Evolutionary conservation across 2,113 vertebrate species (phyloP), one percentile per base, ranked within the genome.

Genomic region (Ovis canadensis): DNA sequence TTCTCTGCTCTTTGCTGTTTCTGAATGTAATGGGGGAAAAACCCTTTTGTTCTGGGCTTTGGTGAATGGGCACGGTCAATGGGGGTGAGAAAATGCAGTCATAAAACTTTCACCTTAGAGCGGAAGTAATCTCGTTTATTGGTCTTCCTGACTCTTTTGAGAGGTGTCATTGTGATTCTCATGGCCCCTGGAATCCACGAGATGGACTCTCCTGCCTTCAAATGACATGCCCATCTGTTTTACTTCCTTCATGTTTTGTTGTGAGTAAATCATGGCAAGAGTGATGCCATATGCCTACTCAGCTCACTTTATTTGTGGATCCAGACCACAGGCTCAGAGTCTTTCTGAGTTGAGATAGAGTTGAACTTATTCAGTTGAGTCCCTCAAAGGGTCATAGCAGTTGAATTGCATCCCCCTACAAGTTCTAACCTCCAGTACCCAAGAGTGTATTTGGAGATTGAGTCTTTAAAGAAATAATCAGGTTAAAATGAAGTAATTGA

Each of bases 1-100:
- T 97, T 81, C 93, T 54, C 80, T 95, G 95, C 78, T 84, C 88
- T 80, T 94, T 95, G 89, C 87, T 54, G 64, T 93, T 96, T 97
- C 59, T 93, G 87, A 97, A 88, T 67, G 91, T 89, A 74, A 94
- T 52, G 7, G 27, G 40, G 71, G 31, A 3, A 25, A 55, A 59
- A 2, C 5, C 33, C 17, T 94, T 88, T 90, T 57, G 93, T 84
- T 71, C 80, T 92, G 83, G 43, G 80, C 27, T 50, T 96, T 60
- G 45, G 21, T 40, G 36, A 81, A 60, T 50, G 60, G 40, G 31
- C 50, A 7, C 36, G 59, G 71, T 67, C 82, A 45, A 0, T 25
- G 40, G 25, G 27, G 43, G 54, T 54, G 55, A 95, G 60, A 54
- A 29, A 64, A 82, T 0, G 36, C 2, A 33, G 50, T 89, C 67